Evolutionary conservation across 2,797 vertebrate species (phyloP).

Genomic region (Denticeps clupeoides): DNA sequence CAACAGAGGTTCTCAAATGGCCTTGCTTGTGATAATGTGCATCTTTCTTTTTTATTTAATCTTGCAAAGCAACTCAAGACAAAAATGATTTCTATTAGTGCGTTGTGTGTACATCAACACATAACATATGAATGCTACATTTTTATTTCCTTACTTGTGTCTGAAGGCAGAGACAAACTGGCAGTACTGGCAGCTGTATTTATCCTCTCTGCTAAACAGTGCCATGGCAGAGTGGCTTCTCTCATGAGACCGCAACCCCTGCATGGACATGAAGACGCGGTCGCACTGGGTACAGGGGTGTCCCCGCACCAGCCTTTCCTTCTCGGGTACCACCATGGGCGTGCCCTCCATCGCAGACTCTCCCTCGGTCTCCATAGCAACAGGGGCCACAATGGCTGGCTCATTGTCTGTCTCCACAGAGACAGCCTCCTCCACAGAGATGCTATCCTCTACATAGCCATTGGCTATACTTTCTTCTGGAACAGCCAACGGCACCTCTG

Average conservation of each 20-base stretch:
- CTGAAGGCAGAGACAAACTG: slow-evolving; percentile 96
- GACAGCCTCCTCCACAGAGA: slow-evolving; percentile 24
- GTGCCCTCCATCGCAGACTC: slow-evolving; percentile 43
- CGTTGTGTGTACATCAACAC: neutral
- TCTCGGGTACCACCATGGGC: slow-evolving; percentile 58
- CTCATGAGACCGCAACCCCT: slow-evolving; percentile 95
- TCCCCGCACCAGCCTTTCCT: slow-evolving; percentile 69
- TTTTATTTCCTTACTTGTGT: slow-evolving; percentile 80
- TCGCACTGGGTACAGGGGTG: slow-evolving; percentile 92
- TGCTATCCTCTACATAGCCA: slow-evolving; percentile 41
- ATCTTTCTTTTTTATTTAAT: too few relatives aligned
- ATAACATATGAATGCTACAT: neutral
- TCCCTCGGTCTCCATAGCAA: slow-evolving; percentile 19
- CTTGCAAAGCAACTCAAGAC: too few relatives aligned
- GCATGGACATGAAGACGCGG: slow-evolving; percentile 97
- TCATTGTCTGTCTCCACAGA: slow-evolving; percentile 24
- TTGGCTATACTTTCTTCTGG: slow-evolving; percentile 48
- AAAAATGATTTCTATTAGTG: too few relatives aligned
- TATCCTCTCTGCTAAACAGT: slow-evolving; percentile 83
- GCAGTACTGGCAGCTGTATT: slow-evolving; percentile 98
- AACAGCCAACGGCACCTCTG: slow-evolving; percentile 42
- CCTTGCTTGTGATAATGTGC: too few relatives aligned
- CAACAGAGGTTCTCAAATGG: slow-evolving; percentile 32
- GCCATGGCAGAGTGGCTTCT: slow-evolving; percentile 93
- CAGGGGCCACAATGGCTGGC: slow-evolving; percentile 7